These are phyloP conservation scores for Octomys mimax DNA, from an alignment of 2,797 vertebrate genomes.

Conservation along the genomic window DNA sequence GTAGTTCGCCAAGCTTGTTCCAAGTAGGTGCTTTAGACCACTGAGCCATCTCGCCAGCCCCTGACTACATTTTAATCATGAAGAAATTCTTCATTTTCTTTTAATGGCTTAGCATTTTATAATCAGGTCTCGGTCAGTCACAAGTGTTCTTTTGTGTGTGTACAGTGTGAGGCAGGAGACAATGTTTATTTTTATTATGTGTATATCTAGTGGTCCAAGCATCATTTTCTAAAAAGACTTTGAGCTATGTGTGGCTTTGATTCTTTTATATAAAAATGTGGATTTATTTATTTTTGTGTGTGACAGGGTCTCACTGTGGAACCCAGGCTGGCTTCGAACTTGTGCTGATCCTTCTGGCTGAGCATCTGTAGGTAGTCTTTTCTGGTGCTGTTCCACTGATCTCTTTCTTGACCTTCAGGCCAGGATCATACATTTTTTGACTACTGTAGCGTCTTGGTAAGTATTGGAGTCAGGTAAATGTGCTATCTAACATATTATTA, in stretches of 20 bases:
- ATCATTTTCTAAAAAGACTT: conserved; percentile 22
- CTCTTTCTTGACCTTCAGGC: neutral
- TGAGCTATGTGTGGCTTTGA: neutral
- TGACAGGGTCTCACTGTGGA: neutral
- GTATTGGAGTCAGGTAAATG: neutral
- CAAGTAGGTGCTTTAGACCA: too few species aligned
- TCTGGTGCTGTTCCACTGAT: neutral
- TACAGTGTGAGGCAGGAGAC: neutral
- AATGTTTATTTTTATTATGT: neutral
- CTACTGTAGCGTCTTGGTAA: neutral
- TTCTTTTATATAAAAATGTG: neutral
- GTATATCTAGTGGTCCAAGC: neutral
- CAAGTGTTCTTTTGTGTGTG: neutral
- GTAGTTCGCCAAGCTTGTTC: too few species aligned
- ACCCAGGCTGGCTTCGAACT: neutral
- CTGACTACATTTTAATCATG: neutral
- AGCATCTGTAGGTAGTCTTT: neutral
- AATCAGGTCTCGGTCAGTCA: neutral
- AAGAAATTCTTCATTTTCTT: neutral
- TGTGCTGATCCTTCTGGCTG: neutral
- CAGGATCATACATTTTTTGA: neutral
- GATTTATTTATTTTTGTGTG: neutral
- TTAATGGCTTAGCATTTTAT: neutral
- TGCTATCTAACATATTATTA: neutral
- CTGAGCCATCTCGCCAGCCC: too few species aligned